Conservation (phyloP, 2,797 vertebrate species). For the Danionella dracula region DNA sequence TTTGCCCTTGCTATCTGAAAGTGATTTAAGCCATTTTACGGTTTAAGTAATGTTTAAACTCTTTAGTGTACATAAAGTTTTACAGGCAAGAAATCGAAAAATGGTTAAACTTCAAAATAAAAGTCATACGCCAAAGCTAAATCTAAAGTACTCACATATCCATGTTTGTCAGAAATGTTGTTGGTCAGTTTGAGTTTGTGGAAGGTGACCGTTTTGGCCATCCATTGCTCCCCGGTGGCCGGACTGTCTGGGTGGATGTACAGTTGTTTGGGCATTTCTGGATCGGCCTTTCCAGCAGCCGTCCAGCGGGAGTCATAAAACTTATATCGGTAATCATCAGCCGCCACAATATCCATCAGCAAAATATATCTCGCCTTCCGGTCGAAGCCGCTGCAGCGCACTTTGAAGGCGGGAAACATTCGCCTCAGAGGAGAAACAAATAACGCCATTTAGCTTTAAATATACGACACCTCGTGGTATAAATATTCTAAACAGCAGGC, state of each 20-base stretch:
- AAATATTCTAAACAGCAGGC: not conserved
- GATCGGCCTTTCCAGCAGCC: slow-evolving; percentile 91
- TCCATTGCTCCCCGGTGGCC: slow-evolving; percentile 89
- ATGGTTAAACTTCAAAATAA: no score
- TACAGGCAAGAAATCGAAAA: no score
- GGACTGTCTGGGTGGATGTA: slow-evolving; percentile 94
- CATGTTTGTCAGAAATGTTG: slow-evolving; percentile 90
- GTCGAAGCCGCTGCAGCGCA: slow-evolving; percentile 83
- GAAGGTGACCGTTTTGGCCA: slow-evolving; percentile 90
- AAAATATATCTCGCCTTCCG: slow-evolving; percentile 84
- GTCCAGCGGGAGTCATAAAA: slow-evolving; percentile 91
- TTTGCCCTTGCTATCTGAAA: no score
- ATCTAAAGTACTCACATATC: slow-evolving; percentile 79
- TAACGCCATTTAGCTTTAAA: not conserved
- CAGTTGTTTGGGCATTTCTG: slow-evolving; percentile 91
- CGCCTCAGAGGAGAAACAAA: slow-evolving; percentile 66
- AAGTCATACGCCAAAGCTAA: no score
- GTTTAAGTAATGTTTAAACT: no score
- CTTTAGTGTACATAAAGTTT: no score
- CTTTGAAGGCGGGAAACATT: slow-evolving; percentile 92
- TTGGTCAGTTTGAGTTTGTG: slow-evolving; percentile 94
- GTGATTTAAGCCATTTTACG: no score
- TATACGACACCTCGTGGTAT: not conserved
- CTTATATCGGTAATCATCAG: slow-evolving; percentile 90
- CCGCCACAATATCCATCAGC: slow-evolving; percentile 87